A percentile compares a stretch with the other conserved stretches of the same genome.
These are phyloP conservation scores for Acanthisitta chloris DNA, from an alignment of 2,113 vertebrate species.

Conservation along the genomic window DNA sequence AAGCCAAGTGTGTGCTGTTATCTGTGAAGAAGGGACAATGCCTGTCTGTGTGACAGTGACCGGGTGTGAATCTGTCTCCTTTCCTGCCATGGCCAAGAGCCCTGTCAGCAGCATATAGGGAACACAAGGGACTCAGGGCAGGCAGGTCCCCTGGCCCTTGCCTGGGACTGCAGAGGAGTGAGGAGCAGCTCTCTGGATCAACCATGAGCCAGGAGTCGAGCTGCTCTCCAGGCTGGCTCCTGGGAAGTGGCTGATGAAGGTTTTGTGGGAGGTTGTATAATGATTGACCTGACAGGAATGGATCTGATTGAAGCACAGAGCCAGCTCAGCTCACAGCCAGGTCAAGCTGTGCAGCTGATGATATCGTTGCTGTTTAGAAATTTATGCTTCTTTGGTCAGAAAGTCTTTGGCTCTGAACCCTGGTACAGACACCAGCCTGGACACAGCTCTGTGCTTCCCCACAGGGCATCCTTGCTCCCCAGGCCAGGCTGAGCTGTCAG, in stretches of 20 bases:
- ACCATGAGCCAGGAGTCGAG: not conserved
- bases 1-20: not conserved
- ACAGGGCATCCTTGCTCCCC: not conserved
- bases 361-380: not conserved
- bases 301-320: not conserved
- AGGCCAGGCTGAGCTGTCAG: not conserved
- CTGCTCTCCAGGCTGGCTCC: not conserved
- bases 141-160: not conserved
- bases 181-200: not conserved
- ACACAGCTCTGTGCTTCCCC: not conserved
- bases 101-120: not conserved
- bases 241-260: rapidly evolving
- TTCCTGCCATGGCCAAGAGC: not conserved
- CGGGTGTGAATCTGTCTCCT: rapidly evolving
- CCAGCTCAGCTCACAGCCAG: not conserved
- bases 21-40: not conserved
- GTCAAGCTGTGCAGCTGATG: not conserved
- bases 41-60: not conserved
- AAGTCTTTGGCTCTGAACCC: rapidly evolving
- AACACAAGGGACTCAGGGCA: rapidly evolving
- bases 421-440: not conserved
- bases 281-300: not conserved
- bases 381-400: rapidly evolving
- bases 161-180: rapidly evolving
- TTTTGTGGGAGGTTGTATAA: not conserved